Conservation (phyloP, 2,797 vertebrate species). For the Oryzias dopingdopingensis region DNA sequence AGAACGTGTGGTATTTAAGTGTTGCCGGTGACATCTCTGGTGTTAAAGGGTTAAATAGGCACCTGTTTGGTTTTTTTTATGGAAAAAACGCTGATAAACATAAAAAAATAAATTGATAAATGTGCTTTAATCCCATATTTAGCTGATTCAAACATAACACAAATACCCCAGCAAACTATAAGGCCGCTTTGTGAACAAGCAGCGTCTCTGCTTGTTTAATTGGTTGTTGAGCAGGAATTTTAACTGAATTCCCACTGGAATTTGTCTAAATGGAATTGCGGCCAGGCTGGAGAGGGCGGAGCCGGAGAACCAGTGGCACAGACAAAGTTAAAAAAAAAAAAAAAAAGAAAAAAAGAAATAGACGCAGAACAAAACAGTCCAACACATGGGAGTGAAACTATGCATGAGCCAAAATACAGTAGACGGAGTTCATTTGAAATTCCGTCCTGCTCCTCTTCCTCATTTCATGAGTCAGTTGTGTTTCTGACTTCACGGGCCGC, state of each 20-base stretch:
- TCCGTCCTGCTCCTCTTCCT: constrained; percentile 41
- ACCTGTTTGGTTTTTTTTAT: not conserved
- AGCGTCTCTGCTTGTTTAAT: constrained; percentile 48
- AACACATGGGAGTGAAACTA: constrained; percentile 33
- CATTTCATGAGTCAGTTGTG: constrained; percentile 39
- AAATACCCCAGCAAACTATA: not conserved
- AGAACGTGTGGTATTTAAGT: too few species aligned
- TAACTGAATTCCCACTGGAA: constrained; percentile 60
- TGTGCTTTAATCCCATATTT: not conserved
- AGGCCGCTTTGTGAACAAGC: constrained; percentile 31
- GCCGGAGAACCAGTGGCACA: constrained; percentile 13
- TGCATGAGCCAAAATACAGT: constrained; percentile 28
- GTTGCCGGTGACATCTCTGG: too few species aligned
- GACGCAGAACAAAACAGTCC: constrained; percentile 53
- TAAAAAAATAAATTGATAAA: not conserved
- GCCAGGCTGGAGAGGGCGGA: constrained; percentile 38
- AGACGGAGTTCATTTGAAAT: constrained; percentile 49
- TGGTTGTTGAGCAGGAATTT: constrained; percentile 56
- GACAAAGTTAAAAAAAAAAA: constrained; percentile 4
- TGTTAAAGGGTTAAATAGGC: not conserved
- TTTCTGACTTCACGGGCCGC: constrained; percentile 35
- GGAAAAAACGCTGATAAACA: not conserved
- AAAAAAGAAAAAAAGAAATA: constrained; percentile 16
- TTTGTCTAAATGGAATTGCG: constrained; percentile 61
- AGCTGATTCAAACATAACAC: constrained; percentile 2